Evolutionary conservation across 2,888 invertebrate species (phyloP), one percentile per base, ranked within the genome.

Genomic region (Hetaerina titia): DNA sequence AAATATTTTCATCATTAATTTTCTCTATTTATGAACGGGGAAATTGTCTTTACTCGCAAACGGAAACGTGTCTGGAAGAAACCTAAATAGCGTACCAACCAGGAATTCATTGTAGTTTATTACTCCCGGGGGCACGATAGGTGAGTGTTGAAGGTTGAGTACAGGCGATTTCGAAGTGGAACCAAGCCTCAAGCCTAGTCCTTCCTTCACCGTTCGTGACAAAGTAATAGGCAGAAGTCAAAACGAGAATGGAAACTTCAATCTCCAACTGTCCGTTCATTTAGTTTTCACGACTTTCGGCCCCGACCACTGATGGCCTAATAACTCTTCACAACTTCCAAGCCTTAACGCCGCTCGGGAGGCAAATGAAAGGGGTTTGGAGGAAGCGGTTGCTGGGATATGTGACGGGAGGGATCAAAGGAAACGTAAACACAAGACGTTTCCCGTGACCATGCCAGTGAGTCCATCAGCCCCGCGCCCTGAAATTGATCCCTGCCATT

Each of bases 21-120:
- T 45, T 4, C 45, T 45, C 1, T 45, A 2, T 45, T 45, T 45
- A 45, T 2, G 45, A 45, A 45, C 45, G 45, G 45, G 45, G 45
- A 45, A 2, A 45, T 45, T 45, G 45, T 45, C 45, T 45, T 45
- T 45, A 45, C 45, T 45, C 45, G 1, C 1, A 45, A 45, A 45
- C 1, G 45, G 45, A 45, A 45, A 45, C 45, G 45, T 45, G 45
- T 45, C 45, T 45, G 45, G 45, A 45, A 4, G 45, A 4, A 45
- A 45, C 45, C 45, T 45, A 45, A 45, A 45, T 45, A 2, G 4
- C 45, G 45, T 45, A n/a, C n/a, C n/a, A n/a, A n/a, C n/a, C n/a
- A n/a, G 45, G 45, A 45, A 45, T 45, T 56, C 57, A 89, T 89
- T 89, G 89, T 89, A 89, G 22, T 89, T 89, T 57, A 89, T 89